Base-by-base conservation (phyloP, 37 sponge, comb jelly and placozoan genomes). In the Aplysina aerophoba region DNA sequence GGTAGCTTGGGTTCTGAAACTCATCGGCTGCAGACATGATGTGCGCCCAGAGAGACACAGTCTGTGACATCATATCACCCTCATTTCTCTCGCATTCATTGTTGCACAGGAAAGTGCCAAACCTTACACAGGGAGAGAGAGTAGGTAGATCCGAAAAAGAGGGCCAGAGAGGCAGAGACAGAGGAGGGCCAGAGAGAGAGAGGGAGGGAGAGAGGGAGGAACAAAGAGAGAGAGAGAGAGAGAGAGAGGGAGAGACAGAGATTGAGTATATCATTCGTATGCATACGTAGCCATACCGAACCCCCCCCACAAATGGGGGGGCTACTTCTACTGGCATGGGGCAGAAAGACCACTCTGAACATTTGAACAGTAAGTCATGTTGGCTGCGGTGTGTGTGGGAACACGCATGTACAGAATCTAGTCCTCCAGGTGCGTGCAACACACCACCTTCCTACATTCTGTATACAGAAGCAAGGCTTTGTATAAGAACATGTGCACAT, bases 81-180 rank as follows among this genome's bases (percentile, higher is more conserved):
- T 86, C 87, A 62, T 89, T 84, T 72, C 90, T 83, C 83, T 94
- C 92, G 60, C 69, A 78, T 58, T 94, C 93, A 87, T 85, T 85
- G 85, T 94, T 91, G 59, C 73, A 86, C 57, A 94, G 44, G 55
- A 94, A 94, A 1, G 89, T 94, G 39, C 95, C 95, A 91, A 94
- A 94, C 95, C 95, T 94, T 69, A 34, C 8, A 59, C 0, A 59
- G 27, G 25, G 81, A 34, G 0, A 59, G 14, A 59, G 27, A 4
- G 34, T 58, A 57, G 78, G n/a, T 8, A 56, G 6, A 55, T 1
- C 63, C 67, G 20, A 86, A 15, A 39, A 25, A n/a, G 27, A 16
- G 25, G 16, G 15, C 39, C 4, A 50, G 56, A 21, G 25, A 53
- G 55, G 30, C 16, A 39, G 33, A 79, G 55, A 79, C 13, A 50